phyloP scores from a whole-genome alignment of 2,113 vertebrate genomes.

The Mirounga angustirostris region DNA sequence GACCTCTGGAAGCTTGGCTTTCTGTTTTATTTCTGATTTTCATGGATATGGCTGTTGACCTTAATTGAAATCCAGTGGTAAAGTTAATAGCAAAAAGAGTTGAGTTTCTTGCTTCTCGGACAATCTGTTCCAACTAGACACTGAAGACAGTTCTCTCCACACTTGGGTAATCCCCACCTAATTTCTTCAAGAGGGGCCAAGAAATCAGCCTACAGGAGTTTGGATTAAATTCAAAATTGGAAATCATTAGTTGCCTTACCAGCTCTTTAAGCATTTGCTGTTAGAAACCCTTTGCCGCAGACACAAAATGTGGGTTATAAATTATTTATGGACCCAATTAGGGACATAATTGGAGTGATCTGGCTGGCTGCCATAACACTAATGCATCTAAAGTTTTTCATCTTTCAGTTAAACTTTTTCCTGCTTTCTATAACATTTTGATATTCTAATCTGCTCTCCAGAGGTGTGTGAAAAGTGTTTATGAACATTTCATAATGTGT shows the following conservation, averaged over 20 bases:
- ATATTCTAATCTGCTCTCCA: constrained; percentile 65
- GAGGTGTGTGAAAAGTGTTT: constrained; percentile 44
- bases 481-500: constrained; percentile 22
- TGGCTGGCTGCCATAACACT: constrained; percentile 77
- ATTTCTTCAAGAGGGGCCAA: constrained; percentile 27
- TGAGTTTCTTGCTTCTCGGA: constrained; percentile 24
- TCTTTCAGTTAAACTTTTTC: constrained; percentile 74
- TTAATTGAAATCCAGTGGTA: constrained; percentile 49
- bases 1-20: background rate
- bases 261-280: constrained; percentile 77
- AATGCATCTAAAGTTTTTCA: constrained; percentile 79
- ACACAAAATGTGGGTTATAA: constrained; percentile 78
- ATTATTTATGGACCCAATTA: constrained; percentile 82
- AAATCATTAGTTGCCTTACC: constrained; percentile 75
- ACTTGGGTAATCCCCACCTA: constrained; percentile 32
- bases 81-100: constrained; percentile 25
- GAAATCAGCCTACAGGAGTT: constrained; percentile 50
- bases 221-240: constrained; percentile 68
- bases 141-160: background rate
- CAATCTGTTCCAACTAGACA: background rate
- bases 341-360: constrained; percentile 65
- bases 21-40: background rate
- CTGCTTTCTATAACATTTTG: constrained; percentile 65
- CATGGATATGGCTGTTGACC: constrained; percentile 32
- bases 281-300: constrained; percentile 71